Base-by-base conservation (phyloP, 2,113 vertebrate species). In the Melozone crissalis region DNA sequence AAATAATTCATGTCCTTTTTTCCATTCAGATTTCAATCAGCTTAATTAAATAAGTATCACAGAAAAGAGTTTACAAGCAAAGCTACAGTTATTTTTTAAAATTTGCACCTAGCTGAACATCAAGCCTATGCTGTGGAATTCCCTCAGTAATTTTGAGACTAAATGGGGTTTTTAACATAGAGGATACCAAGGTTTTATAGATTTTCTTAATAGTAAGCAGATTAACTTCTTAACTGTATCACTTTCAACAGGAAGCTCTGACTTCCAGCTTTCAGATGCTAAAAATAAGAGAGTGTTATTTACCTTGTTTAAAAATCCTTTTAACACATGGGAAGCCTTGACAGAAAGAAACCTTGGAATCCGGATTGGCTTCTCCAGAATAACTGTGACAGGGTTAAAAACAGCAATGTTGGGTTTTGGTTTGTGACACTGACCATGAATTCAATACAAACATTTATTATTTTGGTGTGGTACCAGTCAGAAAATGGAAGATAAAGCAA, bases 221-320 rank as follows among this genome's bases (percentile, higher is more conserved):
- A 95, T 95, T 94, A 96, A 93, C 90, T 80, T 94, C 95, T 95
- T 93, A 94, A 92, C 83, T 73, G 54, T 81, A 86, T 92, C 91
- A 57, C 77, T 94, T 94, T 92, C 86, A 93, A 94, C 35, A 87
- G 88, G 83, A 96, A 95, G 93, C 73, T 93, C 81, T 90, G 90
- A 94, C 83, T 93, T 89, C 92, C 80, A 90, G 79, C 84, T 89
- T 87, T 65, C n/a, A 87, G 83, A 82, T 95, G 77, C 94, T 96
- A 97, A 93, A 96, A 94, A 94, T 88, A 95, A 90, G 16, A 84
- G 63, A 97, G 27, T 51, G 61, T 96, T 62, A 96, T 89, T 96
- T 98, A 99, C 99, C 99, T 99, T 99, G 97, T 99, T 99, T 92
- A 99, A 98, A 98, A 99, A 99, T 95, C 99, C 99, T 97, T 99